Evolutionary conservation across 2,113 vertebrate species (phyloP), one percentile per base, ranked within the genome.

Genomic region (Megaptera novaeangliae): DNA sequence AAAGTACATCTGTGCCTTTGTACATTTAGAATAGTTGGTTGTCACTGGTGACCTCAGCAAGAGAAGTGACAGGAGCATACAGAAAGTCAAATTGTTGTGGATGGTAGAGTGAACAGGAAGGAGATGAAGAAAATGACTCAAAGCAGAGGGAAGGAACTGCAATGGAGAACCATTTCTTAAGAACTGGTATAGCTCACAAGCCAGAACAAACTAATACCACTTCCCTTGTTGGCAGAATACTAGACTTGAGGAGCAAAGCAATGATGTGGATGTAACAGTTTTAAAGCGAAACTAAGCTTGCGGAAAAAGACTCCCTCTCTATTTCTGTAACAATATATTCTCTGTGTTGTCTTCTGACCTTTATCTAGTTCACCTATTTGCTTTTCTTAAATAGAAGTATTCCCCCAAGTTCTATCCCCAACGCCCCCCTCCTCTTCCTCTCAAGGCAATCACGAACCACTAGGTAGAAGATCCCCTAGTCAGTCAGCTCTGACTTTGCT

Each of bases 401-500:
- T 78, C 12, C 21, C 21, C 57, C 66, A 95, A 93, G 31, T 83
- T 64, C 34, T 59, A 44, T 52, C 14, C 55, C 46, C 55, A 78
- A 72, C 2, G 57, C 6, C 5, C 11, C 27, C 39, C 34, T 82
- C 49, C 72, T 74, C 6, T 82, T 87, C 55, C 46, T 88, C 18
- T 52, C 61, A 91, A 55, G 63, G 29, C 29, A 87, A 83, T 91
- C 29, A 84, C 11, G 84, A 84, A 68, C 14, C 7, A 10, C 36
- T 83, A 83, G 34, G 29, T 8, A 86, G 6, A 96, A 81, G 66
- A 94, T 23, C 49, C 29, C 49, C 55, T 82, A 61, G 39, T 55
- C 71, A 94, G 55, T 84, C 88, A 93, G 72, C 66, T 82, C 39
- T 82, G 68, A 92, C 82, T 86, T 86, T 20, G n/a, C 23, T 95